Conservation (phyloP, 2,113 vertebrate species). For the Tetrax tetrax region DNA sequence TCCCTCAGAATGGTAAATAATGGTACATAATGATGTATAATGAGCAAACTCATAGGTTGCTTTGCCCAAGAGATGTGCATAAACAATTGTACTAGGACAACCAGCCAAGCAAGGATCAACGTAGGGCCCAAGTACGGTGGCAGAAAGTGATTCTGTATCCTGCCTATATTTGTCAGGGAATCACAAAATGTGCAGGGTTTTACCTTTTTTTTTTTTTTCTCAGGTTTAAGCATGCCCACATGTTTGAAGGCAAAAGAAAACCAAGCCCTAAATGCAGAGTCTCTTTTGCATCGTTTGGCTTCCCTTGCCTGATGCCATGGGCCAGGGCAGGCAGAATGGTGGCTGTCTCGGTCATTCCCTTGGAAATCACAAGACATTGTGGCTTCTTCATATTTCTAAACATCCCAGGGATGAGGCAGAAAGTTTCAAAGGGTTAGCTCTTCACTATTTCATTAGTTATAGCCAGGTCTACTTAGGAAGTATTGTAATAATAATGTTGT, state of each 20-base stretch:
- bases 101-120: background rate
- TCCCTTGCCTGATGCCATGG: fast-evolving
- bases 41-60: background rate
- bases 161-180: background rate
- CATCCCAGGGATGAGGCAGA: background rate
- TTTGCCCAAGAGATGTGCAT: background rate
- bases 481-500: background rate
- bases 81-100: background rate
- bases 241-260: background rate
- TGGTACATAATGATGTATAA: background rate
- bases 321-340: background rate
- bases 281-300: background rate
- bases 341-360: background rate
- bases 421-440: background rate
- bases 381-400: background rate
- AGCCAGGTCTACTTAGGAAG: background rate
- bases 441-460: background rate
- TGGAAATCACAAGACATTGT: background rate
- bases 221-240: background rate
- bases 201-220: background rate
- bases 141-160: background rate
- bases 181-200: background rate
- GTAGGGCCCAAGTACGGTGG: background rate
- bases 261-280: background rate
- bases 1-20: background rate